Conservation (phyloP, 2,888 invertebrate species). For the Iselma pallidipennis region DNA sequence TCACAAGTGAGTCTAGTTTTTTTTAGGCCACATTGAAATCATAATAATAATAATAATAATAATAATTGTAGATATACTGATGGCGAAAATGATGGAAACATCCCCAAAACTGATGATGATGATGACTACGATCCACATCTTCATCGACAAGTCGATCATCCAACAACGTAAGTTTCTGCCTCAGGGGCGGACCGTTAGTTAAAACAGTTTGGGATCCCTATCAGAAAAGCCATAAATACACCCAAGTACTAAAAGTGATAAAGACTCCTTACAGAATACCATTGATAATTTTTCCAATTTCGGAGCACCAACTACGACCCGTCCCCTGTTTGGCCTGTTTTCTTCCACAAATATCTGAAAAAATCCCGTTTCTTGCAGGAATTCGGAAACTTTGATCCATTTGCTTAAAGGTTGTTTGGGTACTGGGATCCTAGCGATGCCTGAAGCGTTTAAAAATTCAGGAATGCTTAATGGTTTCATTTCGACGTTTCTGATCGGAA, state of each 20-base stretch:
- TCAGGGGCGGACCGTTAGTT: no score
- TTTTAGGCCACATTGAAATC: constrained; percentile 3
- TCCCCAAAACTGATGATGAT: constrained; percentile 19
- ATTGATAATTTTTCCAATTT: constrained; percentile 1
- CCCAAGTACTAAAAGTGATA: no score
- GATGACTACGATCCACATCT: constrained; percentile 69
- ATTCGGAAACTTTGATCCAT: constrained; percentile 81
- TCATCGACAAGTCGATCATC: constrained; percentile 67
- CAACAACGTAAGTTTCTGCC: constrained; percentile 68
- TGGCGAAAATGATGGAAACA: constrained; percentile 17
- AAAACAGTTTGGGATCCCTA: no score
- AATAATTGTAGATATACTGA: constrained; percentile 19
- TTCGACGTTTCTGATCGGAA: constrained; percentile 77
- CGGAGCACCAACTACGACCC: no score
- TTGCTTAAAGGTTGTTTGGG: constrained; percentile 90
- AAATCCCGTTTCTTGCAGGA: constrained; percentile 68
- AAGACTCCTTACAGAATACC: no score
- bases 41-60: constrained; percentile 14
- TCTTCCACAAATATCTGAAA: no score
- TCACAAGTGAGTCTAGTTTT: not conserved
- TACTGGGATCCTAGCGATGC: constrained; percentile 93
- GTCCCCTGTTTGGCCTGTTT: no score
- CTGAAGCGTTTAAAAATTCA: constrained; percentile 85
- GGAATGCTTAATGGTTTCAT: constrained; percentile 79
- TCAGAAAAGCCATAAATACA: no score